Evolutionary conservation across 1,140 invertebrate genomes (phyloP).

Genomic region (Ditylenchus dipsaci): DNA sequence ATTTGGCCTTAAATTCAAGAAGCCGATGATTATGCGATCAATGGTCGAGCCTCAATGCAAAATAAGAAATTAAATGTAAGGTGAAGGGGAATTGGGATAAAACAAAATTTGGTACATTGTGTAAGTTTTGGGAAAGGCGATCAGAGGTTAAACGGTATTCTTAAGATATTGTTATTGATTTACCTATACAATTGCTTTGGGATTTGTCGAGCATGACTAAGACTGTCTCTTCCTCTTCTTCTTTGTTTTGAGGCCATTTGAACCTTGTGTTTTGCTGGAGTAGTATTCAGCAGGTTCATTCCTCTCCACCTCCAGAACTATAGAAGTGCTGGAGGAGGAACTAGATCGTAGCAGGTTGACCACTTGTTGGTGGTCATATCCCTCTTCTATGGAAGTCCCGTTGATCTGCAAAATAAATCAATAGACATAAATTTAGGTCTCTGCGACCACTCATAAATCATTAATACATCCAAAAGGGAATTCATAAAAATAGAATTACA

Average conservation of each 20-base stretch:
- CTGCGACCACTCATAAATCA: too few species aligned
- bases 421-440: not conserved
- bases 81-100: too few species aligned
- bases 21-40: too few species aligned
- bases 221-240: slow-evolving; percentile 41
- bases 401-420: not conserved
- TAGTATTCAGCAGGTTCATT: slow-evolving; percentile 1
- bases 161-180: slow-evolving; percentile 3
- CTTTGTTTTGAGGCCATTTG: slow-evolving; percentile 38
- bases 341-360: not conserved
- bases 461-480: too few species aligned
- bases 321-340: not conserved
- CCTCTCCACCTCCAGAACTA: slow-evolving; percentile 32
- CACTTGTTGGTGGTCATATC: not conserved
- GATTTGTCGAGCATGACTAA: slow-evolving; percentile 43
- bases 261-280: not conserved
- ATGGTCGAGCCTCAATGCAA: too few species aligned
- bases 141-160: too few species aligned
- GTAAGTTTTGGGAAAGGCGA: too few species aligned
- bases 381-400: not conserved
- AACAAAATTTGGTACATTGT: too few species aligned
- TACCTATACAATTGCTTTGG: slow-evolving; percentile 30
- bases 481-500: too few species aligned
- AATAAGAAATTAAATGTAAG: too few species aligned
- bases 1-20: too few species aligned